These are phyloP conservation scores for Nezara viridula DNA, from an alignment of 2,888 invertebrate species.

Conservation along the genomic window DNA sequence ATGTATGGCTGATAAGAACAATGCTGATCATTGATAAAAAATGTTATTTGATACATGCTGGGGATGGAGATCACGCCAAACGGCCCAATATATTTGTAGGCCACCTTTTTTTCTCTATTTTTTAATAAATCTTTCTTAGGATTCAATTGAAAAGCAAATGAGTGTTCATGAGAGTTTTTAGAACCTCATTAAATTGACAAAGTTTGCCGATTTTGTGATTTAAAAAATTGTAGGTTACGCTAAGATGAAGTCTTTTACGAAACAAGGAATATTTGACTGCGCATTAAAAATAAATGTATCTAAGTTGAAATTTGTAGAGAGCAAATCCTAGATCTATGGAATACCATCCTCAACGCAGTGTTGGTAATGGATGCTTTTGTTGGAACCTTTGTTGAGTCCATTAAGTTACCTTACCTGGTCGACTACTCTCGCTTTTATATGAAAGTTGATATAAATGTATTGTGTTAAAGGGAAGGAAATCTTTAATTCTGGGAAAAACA, in stretches of 20 bases:
- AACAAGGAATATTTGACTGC: too few relatives aligned
- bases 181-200: too few relatives aligned
- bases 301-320: background rate
- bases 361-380: constrained; percentile 1
- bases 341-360: background rate
- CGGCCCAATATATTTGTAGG: too few relatives aligned
- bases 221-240: too few relatives aligned
- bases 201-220: too few relatives aligned
- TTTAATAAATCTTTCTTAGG: too few relatives aligned
- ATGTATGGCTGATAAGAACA: background rate
- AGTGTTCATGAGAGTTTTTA: too few relatives aligned
- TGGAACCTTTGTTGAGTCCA: background rate
- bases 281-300: background rate
- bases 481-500: background rate
- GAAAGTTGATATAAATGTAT: background rate
- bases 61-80: too few relatives aligned
- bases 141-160: too few relatives aligned
- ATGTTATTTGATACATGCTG: too few relatives aligned
- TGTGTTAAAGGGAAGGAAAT: background rate
- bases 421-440: background rate
- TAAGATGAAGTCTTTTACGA: too few relatives aligned
- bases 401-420: background rate
- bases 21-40: background rate
- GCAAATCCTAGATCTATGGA: background rate
- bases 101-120: too few relatives aligned